Conservation (phyloP, 2,888 invertebrate species). For the Drosophila kambysellisi region DNA sequence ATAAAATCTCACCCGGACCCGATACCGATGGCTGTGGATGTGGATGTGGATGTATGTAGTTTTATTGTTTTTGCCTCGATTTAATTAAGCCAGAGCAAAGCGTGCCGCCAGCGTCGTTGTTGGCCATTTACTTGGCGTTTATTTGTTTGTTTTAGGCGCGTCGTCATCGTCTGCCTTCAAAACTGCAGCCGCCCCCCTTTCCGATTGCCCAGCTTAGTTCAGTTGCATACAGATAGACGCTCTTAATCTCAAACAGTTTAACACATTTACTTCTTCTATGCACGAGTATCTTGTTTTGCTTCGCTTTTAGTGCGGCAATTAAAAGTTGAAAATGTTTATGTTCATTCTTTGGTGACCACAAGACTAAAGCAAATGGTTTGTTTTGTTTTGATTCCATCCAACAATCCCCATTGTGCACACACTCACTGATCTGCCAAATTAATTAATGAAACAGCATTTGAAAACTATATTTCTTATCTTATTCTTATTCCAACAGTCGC, state of each 20-base stretch:
- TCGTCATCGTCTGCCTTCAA: conserved; percentile 54
- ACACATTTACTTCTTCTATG: conserved; percentile 56
- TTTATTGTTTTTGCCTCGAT: conserved; percentile 75
- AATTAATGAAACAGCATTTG: background rate
- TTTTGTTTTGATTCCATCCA: conserved; percentile 32
- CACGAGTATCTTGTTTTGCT: conserved; percentile 24
- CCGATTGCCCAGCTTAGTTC: conserved; percentile 8
- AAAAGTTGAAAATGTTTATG: conserved; percentile 77
- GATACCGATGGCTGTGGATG: conserved; percentile 17
- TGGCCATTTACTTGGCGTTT: conserved; percentile 73
- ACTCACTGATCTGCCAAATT: conserved; percentile 6
- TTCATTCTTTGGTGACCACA: conserved; percentile 72
- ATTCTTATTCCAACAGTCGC: background rate
- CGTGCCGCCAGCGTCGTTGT: conserved; percentile 71
- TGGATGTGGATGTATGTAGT: conserved; percentile 29
- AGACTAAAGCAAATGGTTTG: conserved; percentile 58
- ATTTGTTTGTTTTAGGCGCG: conserved; percentile 80
- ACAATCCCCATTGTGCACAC: conserved; percentile 22
- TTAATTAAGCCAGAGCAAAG: conserved; percentile 75
- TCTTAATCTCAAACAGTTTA: conserved; percentile 62
- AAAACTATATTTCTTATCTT: background rate
- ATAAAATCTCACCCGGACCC: conserved; percentile 61
- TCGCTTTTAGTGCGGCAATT: conserved; percentile 73
- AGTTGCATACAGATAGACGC: conserved; percentile 47
- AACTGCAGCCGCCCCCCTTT: conserved; percentile 14